Evolutionary conservation across 1,140 invertebrate species (phyloP), one percentile per base, ranked within the genome.

Genomic region (Planococcus citri): DNA sequence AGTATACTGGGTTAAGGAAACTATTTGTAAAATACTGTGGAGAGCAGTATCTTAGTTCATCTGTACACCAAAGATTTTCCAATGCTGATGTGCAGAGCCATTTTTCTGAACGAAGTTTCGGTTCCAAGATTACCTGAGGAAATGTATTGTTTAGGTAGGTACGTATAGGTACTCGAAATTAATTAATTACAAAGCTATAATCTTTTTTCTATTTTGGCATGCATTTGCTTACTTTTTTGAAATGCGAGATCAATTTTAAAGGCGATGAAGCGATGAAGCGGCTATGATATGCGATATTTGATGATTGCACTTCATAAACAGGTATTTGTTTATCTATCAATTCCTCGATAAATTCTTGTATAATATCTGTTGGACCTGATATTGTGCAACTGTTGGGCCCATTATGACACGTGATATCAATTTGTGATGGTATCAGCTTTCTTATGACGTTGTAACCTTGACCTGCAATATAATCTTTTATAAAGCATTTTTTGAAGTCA

Each of bases 351-450:
- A 92, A 91, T 29, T 77, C 77, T 70, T 81, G 79, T 73, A 94
- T 87, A 33, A 83, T 81, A 29, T 87, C 86, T 38, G 83, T 82
- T 3, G 90, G 89, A 2, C 93, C 93, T 9, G 92, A 94, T 64
- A 96, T 86, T 0, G 91, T 94, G 27, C 91, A 88, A 33, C 88
- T 91, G 73, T 94, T 88, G 0, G 84, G 80, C 1, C 88, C 83
- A 76, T 95, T 95, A 78, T 93, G 90, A 78, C 92, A 95, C 14
- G 92, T 92, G 0, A 91, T 85, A 74, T 90, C 87, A 76, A 94
- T 83, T 72, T 79, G 79, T 10, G 80, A 78, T 70, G 91, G 87
- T 74, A 88, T 84, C 73, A 83, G 78, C 22, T 78, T 72, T 70
- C 82, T 81, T n/a, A 83, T 78, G 78, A 83, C 74, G 12, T 77